These are phyloP conservation scores for Drosophila putrida DNA, from an alignment of 2,888 invertebrate species.

Conservation along the genomic window DNA sequence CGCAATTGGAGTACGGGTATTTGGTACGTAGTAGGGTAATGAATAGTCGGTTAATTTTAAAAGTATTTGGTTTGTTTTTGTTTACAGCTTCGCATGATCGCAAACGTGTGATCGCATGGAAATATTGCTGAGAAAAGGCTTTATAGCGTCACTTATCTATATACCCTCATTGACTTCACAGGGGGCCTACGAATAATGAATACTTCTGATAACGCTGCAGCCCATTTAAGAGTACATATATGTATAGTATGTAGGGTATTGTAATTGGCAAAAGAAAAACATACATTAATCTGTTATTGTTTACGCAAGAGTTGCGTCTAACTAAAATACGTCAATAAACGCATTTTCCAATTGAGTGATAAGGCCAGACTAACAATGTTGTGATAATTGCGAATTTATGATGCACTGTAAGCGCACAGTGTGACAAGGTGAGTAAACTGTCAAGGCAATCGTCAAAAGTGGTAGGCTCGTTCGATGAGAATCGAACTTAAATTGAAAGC, in stretches of 20 bases:
- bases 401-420: not conserved
- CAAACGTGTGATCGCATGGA: conserved; percentile 33
- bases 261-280: conserved; percentile 55
- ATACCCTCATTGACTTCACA: conserved; percentile 46
- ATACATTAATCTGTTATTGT: conserved; percentile 66
- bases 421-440: not conserved
- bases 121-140: conserved; percentile 15
- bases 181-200: conserved; percentile 51
- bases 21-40: conserved; percentile 7
- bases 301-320: conserved; percentile 64
- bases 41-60: not conserved
- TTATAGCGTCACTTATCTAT: conserved; percentile 30
- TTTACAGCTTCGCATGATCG: conserved; percentile 36
- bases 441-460: not conserved
- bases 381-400: conserved; percentile 18
- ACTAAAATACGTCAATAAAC: conserved; percentile 71
- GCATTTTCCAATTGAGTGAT: conserved; percentile 63
- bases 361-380: conserved; percentile 33
- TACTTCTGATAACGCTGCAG: conserved; percentile 59
- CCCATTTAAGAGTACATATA: conserved; percentile 38
- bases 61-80: conserved; percentile 27
- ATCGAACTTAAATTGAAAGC: too few species aligned
- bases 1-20: too few species aligned
- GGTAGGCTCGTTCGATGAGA: not conserved
- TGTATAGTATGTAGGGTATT: not conserved